Evolutionary conservation across 2,888 invertebrate species (phyloP).

Genomic region (Tachina grossa): DNA sequence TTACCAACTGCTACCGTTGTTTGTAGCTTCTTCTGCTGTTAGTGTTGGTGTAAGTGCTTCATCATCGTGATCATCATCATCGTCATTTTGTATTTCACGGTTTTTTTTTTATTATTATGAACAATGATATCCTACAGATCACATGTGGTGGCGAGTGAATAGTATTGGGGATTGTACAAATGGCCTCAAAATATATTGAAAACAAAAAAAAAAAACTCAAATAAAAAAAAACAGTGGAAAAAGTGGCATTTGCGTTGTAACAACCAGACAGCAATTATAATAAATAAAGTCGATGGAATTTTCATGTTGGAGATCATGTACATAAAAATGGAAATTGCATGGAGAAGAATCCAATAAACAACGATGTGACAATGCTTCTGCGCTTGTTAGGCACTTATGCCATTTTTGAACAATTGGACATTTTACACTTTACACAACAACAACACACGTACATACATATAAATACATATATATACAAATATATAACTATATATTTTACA

Average conservation of each 20-base stretch:
- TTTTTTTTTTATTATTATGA: constrained; percentile 51
- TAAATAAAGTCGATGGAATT: constrained; percentile 73
- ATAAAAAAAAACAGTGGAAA: constrained; percentile 14
- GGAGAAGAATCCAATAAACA: constrained; percentile 71
- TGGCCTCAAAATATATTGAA: constrained; percentile 36
- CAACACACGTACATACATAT: background rate
- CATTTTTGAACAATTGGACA: constrained; percentile 77
- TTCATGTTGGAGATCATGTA: constrained; percentile 72
- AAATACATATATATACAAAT: background rate
- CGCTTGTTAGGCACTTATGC: constrained; percentile 78
- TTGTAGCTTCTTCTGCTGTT: constrained; percentile 1
- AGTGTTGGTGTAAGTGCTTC: background rate
- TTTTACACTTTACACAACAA: constrained; percentile 72
- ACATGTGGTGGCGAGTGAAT: constrained; percentile 59
- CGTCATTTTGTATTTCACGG: constrained; percentile 16
- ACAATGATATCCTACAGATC: constrained; percentile 71
- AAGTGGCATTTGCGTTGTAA: constrained; percentile 64
- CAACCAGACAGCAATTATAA: constrained; percentile 73
- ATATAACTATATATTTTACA: background rate
- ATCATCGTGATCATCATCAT: background rate
- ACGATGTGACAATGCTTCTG: constrained; percentile 72
- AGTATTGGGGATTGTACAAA: constrained; percentile 48
- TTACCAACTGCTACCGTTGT: background rate
- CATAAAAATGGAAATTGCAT: constrained; percentile 72
- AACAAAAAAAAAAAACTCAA: background rate